phyloP scores from a whole-genome alignment of 2,888 invertebrate species.

The Ophonus ardosiacus region DNA sequence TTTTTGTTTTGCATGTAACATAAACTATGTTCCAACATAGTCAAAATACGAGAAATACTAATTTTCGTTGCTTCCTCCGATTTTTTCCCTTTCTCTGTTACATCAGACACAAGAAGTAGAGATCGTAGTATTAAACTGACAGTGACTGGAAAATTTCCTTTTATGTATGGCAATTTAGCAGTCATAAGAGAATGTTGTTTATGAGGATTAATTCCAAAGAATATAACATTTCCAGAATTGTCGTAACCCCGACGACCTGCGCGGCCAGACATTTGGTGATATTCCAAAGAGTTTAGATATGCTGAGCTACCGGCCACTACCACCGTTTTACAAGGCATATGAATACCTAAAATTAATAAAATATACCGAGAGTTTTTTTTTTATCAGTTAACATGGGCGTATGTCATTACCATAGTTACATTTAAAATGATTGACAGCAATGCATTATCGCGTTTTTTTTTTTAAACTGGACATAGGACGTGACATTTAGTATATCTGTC shows the following conservation, averaged over 20 bases:
- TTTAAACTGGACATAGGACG: too few relatives aligned
- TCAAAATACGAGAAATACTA: conserved; percentile 52
- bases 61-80: conserved; percentile 61
- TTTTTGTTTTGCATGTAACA: conserved; percentile 60
- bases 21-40: conserved; percentile 66
- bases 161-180: conserved; percentile 61
- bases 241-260: conserved; percentile 67
- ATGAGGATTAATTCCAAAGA: conserved; percentile 64
- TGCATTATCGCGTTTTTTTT: too few relatives aligned
- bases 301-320: conserved; percentile 67
- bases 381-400: too few relatives aligned
- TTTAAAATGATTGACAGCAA: too few relatives aligned
- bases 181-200: conserved; percentile 65
- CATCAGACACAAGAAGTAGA: conserved; percentile 55
- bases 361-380: too few relatives aligned
- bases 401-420: too few relatives aligned
- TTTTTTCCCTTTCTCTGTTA: conserved; percentile 60
- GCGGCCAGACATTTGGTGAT: conserved; percentile 67
- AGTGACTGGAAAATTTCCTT: conserved; percentile 58
- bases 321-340: conserved; percentile 69
- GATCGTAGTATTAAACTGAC: conserved; percentile 50
- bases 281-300: conserved; percentile 67
- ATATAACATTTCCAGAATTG: conserved; percentile 66
- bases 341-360: conserved; percentile 65
- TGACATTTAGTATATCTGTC: too few relatives aligned